phyloP scores from a whole-genome alignment of 2,113 vertebrate species.

The Pterocles burchelli region DNA sequence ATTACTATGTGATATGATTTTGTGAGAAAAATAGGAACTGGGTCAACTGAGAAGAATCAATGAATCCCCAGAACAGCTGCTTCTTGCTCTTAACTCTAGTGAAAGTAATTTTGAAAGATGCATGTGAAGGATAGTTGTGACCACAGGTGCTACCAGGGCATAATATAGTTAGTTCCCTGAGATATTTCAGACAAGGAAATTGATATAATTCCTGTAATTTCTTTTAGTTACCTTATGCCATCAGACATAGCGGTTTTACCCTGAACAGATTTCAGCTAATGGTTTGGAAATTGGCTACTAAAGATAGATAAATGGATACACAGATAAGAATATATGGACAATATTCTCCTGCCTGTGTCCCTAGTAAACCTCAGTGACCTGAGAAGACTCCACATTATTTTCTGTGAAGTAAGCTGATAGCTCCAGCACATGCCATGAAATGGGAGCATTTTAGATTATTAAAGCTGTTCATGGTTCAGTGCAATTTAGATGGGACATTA shows the following conservation, averaged over 20 bases:
- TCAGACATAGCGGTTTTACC: neutral
- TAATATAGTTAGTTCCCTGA: neutral
- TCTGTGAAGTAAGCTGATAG: neutral
- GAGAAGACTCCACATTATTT: neutral
- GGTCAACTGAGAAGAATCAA: neutral
- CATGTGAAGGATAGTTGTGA: neutral
- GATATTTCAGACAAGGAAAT: neutral
- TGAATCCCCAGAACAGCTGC: neutral
- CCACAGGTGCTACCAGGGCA: neutral
- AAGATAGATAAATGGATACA: accelerated
- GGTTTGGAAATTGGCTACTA: neutral
- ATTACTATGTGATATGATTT: neutral
- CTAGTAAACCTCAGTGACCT: neutral
- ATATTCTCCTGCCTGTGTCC: neutral
- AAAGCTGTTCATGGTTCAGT: neutral
- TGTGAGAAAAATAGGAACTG: neutral
- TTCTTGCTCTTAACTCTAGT: neutral
- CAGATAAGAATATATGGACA: neutral
- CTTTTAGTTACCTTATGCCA: neutral
- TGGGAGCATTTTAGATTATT: neutral
- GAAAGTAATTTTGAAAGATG: neutral
- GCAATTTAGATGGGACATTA: neutral
- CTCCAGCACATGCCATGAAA: neutral
- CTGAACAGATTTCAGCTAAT: neutral
- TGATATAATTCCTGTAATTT: neutral